phyloP scores from a whole-genome alignment of 37 sponge, comb jelly and placozoan species.

The Chondrosia reniformis region DNA sequence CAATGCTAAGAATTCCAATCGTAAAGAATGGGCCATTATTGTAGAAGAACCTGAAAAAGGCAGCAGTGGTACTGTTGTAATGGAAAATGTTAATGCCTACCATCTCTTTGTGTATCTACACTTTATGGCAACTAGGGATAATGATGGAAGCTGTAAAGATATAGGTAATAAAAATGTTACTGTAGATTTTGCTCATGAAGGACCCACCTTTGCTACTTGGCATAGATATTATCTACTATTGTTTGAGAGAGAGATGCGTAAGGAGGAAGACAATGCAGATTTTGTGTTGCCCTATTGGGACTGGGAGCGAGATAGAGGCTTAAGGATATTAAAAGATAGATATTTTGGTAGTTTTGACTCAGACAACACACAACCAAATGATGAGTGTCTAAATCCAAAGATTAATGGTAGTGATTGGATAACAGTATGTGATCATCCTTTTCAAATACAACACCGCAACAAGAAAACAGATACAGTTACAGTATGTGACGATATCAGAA shows the following conservation, averaged over 20 bases:
- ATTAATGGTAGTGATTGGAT: neutral
- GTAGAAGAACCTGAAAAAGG: neutral
- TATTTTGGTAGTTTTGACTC: neutral
- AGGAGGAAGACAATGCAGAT: neutral
- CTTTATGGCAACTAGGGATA: neutral
- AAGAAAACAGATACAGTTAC: too few species aligned
- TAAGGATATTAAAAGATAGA: neutral
- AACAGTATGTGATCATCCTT: neutral
- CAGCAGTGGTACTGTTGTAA: neutral
- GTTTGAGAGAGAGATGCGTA: conserved; percentile 12
- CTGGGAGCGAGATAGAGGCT: neutral
- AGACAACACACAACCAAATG: neutral
- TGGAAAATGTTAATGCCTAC: conserved; percentile 19
- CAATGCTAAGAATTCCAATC: neutral
- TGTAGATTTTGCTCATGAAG: conserved; percentile 25
- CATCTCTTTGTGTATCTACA: conserved; percentile 16
- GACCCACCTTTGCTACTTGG: conserved; percentile 14
- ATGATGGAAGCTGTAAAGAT: neutral
- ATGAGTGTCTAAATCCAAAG: neutral
- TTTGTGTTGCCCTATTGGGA: conserved; percentile 20
- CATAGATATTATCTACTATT: conserved; percentile 22
- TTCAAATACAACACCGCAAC: neutral
- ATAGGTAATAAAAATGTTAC: too few species aligned
- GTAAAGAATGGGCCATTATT: conserved; percentile 4
- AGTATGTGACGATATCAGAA: neutral